Percentiles rank a stretch among this genome's conserved stretches.
Evolutionary conservation across 2,113 vertebrate genomes (phyloP).

Genomic region (Carassius auratus): DNA sequence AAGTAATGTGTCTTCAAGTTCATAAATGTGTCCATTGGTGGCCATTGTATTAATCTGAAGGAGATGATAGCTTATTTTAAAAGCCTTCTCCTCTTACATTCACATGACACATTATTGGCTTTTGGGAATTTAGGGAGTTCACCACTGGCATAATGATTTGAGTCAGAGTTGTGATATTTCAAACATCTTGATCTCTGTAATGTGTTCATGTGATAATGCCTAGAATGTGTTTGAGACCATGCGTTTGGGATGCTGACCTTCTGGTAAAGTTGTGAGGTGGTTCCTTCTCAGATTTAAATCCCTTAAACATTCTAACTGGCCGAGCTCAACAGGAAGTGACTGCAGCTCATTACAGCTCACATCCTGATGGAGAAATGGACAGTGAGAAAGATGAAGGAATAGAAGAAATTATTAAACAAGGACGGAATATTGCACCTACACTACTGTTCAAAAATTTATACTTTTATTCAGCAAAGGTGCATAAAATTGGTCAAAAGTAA

Average conservation of each 20-base stretch:
- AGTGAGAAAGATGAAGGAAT: not conserved
- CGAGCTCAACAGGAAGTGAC: conserved; percentile 80
- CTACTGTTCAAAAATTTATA: not conserved
- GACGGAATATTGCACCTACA: not conserved
- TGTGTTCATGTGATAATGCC: not conserved
- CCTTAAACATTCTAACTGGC: conserved; percentile 81
- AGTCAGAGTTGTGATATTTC: not conserved
- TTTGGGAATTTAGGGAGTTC: not conserved
- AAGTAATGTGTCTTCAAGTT: not conserved
- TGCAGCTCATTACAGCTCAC: conserved; percentile 90
- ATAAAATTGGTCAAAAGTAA: not conserved
- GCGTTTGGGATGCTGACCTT: conserved; percentile 71
- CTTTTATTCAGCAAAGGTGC: not conserved
- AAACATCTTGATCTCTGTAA: not conserved
- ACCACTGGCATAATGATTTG: too few species aligned
- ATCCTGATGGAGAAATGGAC: conserved; percentile 71
- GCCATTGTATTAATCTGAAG: too few species aligned
- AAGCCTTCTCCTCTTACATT: not conserved
- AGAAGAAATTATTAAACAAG: not conserved
- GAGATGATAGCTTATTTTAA: not conserved
- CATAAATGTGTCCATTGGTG: not conserved
- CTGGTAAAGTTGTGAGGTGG: conserved; percentile 81
- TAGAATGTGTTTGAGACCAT: not conserved
- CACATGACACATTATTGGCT: not conserved
- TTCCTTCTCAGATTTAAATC: conserved; percentile 88